These are phyloP conservation scores for Thunnus albacares DNA, from an alignment of 2,797 vertebrate genomes.

Conservation along the genomic window DNA sequence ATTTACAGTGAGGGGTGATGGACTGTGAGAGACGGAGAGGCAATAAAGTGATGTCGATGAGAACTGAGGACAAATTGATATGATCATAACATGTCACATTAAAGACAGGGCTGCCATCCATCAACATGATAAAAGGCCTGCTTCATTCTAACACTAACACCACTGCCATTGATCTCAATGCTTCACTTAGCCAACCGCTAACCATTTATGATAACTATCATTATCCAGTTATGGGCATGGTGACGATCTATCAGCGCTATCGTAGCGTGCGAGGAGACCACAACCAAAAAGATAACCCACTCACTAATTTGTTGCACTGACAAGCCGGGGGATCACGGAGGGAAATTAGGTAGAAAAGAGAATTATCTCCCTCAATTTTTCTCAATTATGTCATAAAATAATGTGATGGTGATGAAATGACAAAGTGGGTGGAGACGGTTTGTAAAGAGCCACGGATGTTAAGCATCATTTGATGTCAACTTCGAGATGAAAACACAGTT, in stretches of 20 bases:
- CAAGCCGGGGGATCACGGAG: slow-evolving; percentile 28
- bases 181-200: slow-evolving; percentile 74
- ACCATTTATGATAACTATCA: slow-evolving; percentile 79
- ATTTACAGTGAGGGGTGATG: slow-evolving; percentile 74
- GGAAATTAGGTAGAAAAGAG: slow-evolving; percentile 65
- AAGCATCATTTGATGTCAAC: slow-evolving; percentile 38
- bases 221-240: slow-evolving; percentile 66
- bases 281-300: slow-evolving; percentile 40
- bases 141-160: slow-evolving; percentile 66
- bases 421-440: slow-evolving; percentile 25
- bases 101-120: slow-evolving; percentile 81
- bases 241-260: slow-evolving; percentile 46
- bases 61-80: slow-evolving; percentile 83
- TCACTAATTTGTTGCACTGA: slow-evolving; percentile 45
- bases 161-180: slow-evolving; percentile 74
- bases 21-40: slow-evolving; percentile 75
- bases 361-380: slow-evolving; percentile 58
- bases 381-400: slow-evolving; percentile 63
- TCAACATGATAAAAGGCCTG: slow-evolving; percentile 83
- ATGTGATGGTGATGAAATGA: slow-evolving; percentile 50
- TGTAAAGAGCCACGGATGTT: slow-evolving; percentile 25
- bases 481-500: slow-evolving; percentile 2
- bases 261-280: slow-evolving; percentile 22
- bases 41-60: slow-evolving; percentile 81
- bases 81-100: slow-evolving; percentile 85